Percentiles rank a stretch among this genome's conserved stretches.
Conservation (phyloP, 92 coral and sea anemone genomes). For the Epizoanthus rinbou region DNA sequence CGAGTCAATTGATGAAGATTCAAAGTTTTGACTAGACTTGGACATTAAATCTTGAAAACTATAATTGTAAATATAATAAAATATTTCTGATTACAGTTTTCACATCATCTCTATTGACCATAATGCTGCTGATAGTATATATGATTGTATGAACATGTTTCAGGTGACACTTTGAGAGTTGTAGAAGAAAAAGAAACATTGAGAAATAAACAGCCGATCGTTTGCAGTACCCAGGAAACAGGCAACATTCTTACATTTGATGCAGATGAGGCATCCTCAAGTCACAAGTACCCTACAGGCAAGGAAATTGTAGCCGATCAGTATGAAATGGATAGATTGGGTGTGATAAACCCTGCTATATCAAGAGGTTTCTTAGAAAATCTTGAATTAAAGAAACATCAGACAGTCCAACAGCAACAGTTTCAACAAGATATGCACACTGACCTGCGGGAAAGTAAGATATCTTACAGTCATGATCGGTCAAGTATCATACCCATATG, state of each 20-base stretch:
- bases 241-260: background rate
- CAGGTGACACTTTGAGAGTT: background rate
- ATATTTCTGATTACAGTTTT: too few relatives aligned
- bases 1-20: too few relatives aligned
- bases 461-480: too few relatives aligned
- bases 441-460: background rate
- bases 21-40: too few relatives aligned
- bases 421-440: background rate
- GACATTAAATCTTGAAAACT: too few relatives aligned
- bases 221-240: background rate
- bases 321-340: conserved; percentile 21
- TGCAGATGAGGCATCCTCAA: background rate
- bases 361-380: conserved; percentile 53
- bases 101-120: too few relatives aligned
- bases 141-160: background rate
- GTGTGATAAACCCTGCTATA: conserved; percentile 30
- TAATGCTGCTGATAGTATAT: too few relatives aligned
- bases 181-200: background rate
- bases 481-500: background rate
- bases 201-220: background rate
- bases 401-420: background rate
- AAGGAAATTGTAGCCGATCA: background rate
- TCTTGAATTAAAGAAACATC: conserved; percentile 15
- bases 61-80: too few relatives aligned
- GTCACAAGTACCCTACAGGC: too few relatives aligned